phyloP scores from a whole-genome alignment of 2,113 vertebrate species.

The Myotis yumanensis region DNA sequence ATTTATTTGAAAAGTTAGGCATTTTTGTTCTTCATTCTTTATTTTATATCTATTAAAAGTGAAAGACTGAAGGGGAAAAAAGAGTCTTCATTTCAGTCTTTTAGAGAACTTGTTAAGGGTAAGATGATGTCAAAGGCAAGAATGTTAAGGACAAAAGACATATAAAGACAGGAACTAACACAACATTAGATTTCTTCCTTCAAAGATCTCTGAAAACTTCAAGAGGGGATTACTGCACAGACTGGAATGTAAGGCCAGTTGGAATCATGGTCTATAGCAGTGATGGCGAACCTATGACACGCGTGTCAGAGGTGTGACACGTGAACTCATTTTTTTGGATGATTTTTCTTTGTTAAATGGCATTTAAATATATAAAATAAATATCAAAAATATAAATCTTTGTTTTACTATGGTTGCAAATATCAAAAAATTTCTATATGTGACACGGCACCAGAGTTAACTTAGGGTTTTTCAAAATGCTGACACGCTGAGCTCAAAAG shows the following conservation, averaged over 20 bases:
- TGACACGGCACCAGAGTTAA: no score
- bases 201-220: constrained; percentile 21
- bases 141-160: not conserved
- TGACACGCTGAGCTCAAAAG: no score
- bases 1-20: not conserved
- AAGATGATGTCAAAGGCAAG: not conserved
- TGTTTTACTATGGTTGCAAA: no score
- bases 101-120: not conserved
- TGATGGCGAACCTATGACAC: no score
- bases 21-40: constrained; percentile 25
- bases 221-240: not conserved
- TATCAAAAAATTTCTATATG: no score
- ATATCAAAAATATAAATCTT: no score
- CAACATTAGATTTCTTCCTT: not conserved
- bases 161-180: not conserved
- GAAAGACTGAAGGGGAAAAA: not conserved
- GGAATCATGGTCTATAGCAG: not conserved
- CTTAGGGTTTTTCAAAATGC: no score
- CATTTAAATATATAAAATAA: no score
- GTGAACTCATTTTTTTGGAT: no score
- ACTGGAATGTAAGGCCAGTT: not conserved
- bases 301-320: no score
- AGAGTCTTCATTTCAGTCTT: not conserved
- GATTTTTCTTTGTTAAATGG: no score
- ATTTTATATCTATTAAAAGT: not conserved